Conservation (phyloP, 2,113 vertebrate species). For the Kobus ellipsiprymnus region DNA sequence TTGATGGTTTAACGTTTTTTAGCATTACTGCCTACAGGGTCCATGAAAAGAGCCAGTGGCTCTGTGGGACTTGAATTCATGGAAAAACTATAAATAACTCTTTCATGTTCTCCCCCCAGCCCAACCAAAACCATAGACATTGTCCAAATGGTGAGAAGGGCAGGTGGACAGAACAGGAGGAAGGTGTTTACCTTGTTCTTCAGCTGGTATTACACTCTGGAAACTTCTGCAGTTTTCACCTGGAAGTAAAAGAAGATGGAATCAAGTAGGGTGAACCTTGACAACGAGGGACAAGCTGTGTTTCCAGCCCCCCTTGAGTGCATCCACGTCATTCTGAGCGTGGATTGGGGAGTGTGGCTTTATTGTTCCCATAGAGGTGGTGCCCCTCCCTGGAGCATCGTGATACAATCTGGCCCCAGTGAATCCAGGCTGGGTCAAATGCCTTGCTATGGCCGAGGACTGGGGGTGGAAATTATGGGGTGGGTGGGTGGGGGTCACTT, state of each 20-base stretch:
- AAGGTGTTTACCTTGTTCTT: slow-evolving; percentile 86
- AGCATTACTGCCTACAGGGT: too few species aligned
- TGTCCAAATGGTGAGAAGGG: background rate
- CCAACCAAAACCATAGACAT: background rate
- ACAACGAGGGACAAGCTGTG: background rate
- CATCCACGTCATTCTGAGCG: background rate
- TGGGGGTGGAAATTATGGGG: background rate
- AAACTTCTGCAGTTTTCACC: slow-evolving; percentile 92
- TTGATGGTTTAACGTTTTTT: background rate
- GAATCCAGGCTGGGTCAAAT: background rate
- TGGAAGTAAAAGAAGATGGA: slow-evolving; percentile 70
- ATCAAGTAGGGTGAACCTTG: background rate
- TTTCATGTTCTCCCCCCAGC: background rate
- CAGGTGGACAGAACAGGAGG: background rate
- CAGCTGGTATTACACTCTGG: slow-evolving; percentile 85
- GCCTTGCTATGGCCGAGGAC: background rate
- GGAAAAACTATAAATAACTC: background rate
- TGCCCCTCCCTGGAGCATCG: background rate
- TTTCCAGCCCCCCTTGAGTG: background rate
- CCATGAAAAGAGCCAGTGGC: background rate
- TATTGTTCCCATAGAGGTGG: background rate
- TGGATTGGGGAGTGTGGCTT: background rate
- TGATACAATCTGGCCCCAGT: rapidly evolving
- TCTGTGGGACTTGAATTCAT: background rate
- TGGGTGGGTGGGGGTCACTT: background rate